Percentiles rank a stretch among this genome's conserved stretches.
Evolutionary conservation across 2,888 invertebrate species (phyloP).

Genomic region (Dicyrtoma fusca): DNA sequence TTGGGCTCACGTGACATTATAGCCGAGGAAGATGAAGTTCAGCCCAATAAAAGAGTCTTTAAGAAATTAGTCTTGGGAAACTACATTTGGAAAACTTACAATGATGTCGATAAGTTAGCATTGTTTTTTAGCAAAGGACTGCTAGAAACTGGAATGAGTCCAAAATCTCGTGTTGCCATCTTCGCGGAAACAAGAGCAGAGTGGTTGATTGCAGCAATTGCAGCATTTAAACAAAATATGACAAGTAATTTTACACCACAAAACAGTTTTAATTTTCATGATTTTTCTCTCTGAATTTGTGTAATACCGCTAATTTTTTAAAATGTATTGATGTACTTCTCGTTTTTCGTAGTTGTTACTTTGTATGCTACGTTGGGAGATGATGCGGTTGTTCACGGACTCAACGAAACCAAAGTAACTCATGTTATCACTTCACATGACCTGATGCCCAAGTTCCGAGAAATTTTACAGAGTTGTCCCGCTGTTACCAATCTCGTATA

Average conservation of each 20-base stretch:
- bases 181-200: conserved; percentile 98
- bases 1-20: conserved; percentile 88
- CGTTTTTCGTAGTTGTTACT: conserved; percentile 74
- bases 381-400: conserved; percentile 93
- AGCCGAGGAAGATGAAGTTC: conserved; percentile 90
- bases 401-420: conserved; percentile 94
- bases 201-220: conserved; percentile 96
- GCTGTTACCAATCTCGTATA: conserved; percentile 77
- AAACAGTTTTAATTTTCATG: conserved; percentile 58
- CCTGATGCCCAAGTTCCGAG: conserved; percentile 85
- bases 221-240: conserved; percentile 91
- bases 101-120: conserved; percentile 75
- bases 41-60: conserved; percentile 91
- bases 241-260: conserved; percentile 66
- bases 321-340: not conserved
- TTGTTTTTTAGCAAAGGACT: conserved; percentile 82
- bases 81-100: conserved; percentile 86
- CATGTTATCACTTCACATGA: conserved; percentile 92
- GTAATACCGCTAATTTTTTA: not conserved
- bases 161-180: conserved; percentile 78
- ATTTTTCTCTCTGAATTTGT: not conserved
- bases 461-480: conserved; percentile 73
- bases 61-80: conserved; percentile 95
- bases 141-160: conserved; percentile 74
- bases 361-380: conserved; percentile 96